Evolutionary conservation across 2,113 vertebrate species (phyloP).

Genomic region (Edolisoma coerulescens): DNA sequence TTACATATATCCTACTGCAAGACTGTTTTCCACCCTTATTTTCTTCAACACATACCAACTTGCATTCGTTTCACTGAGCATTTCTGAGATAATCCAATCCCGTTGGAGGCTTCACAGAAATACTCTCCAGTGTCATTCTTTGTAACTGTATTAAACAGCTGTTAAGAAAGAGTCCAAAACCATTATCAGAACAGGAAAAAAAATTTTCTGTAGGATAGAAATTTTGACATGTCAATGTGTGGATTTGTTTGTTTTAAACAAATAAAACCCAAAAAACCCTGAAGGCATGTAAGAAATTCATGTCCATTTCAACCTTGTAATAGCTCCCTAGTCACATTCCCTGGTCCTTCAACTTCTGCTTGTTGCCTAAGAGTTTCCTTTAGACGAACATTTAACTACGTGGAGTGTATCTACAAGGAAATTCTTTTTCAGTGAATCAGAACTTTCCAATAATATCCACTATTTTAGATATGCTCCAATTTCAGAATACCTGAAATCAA

Average conservation of each 20-base stretch:
- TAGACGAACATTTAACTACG: neutral
- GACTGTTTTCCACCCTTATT: neutral
- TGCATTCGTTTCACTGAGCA: conserved; percentile 83
- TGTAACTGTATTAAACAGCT: conserved; percentile 88
- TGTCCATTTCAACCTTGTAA: neutral
- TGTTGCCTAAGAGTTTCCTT: neutral
- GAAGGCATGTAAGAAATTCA: neutral
- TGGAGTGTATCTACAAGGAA: neutral
- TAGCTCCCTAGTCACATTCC: neutral
- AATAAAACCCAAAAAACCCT: neutral
- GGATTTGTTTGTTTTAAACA: neutral
- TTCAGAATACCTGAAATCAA: neutral
- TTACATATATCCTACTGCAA: neutral
- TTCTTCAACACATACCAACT: conserved; percentile 75
- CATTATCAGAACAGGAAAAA: neutral
- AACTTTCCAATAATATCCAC: neutral
- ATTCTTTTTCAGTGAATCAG: neutral
- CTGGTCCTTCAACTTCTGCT: neutral
- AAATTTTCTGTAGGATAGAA: neutral
- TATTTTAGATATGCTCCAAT: neutral
- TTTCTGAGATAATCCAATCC: conserved; percentile 80
- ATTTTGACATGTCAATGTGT: neutral
- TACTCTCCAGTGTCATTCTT: conserved; percentile 86
- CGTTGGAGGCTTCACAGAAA: conserved; percentile 88
- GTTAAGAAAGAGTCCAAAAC: conserved; percentile 21